Evolutionary conservation across 37 sponge, comb jelly and placozoan species (phyloP), one percentile per base, ranked within the genome.

Genomic region (Eunapius fragilis): DNA sequence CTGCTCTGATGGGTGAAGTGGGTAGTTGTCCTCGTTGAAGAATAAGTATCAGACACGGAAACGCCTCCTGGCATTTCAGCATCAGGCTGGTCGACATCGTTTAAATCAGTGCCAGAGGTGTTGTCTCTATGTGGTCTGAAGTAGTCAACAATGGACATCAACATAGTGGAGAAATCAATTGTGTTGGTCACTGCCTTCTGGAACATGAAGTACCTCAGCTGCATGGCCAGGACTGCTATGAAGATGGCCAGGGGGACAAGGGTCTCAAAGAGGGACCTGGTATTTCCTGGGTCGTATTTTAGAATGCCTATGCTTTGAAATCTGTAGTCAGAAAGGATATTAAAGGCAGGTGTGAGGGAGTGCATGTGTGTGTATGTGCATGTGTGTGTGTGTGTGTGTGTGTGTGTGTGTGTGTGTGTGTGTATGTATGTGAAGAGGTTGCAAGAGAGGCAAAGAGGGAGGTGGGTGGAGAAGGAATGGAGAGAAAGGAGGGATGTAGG

Each of bases 161-260:
- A n/a, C n/a, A n/a, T n/a, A n/a, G n/a, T n/a, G n/a, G n/a, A n/a
- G n/a, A n/a, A n/a, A n/a, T n/a, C n/a, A n/a, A n/a, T n/a, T n/a
- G n/a, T n/a, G n/a, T n/a, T 45, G 47, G 4, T 45, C 7, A 32
- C 2, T 71, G 31, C 72, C 25, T 31, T 12, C 58, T 58, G 58
- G 14, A 19, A 17, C 19, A 19, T 77, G 75, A 90, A 95, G 88
- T 92, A 95, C 22, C 90, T 58, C 67, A 95, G 81, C 86, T 95
- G 96, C 71, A 90, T 26, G 12, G 91, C 90, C 81, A 95, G 72
- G 25, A 90, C 91, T 0, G 87, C 90, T 37, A 95, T 82, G 81
- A 92, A 89, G 35, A 95, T 71, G 2, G 88, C 84, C 22, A 88
- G 91, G 3, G 96, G 92, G 3, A 92, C 50, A 10, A 95, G 87